These are phyloP conservation scores for Mylabris phalerata DNA, from an alignment of 1,140 invertebrate species.

Conservation along the genomic window DNA sequence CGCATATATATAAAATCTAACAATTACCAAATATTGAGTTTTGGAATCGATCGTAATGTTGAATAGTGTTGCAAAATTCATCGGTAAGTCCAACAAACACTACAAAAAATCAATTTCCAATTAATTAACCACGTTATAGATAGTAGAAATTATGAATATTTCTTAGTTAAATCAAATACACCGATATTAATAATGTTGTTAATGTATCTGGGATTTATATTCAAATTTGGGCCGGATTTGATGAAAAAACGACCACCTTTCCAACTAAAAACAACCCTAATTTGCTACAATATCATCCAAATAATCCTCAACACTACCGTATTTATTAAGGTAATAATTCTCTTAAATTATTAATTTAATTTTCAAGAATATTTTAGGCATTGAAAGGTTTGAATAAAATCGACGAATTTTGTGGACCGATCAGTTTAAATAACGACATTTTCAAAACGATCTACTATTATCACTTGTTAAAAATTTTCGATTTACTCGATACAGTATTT, in stretches of 20 bases:
- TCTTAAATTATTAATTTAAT: no score
- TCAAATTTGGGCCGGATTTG: background rate
- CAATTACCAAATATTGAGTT: background rate
- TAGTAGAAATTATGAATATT: no score
- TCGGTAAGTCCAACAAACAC: no score
- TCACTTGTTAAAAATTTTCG: background rate
- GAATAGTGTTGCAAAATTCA: no score
- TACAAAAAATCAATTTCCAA: no score
- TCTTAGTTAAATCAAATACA: no score
- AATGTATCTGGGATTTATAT: background rate
- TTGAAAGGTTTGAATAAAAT: no score
- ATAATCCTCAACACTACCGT: background rate
- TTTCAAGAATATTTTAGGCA: no score
- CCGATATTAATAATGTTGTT: no score
- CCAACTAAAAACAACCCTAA: background rate
- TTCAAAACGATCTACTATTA: background rate
- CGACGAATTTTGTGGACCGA: no score
- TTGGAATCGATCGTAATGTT: no score
- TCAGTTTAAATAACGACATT: background rate
- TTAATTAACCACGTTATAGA: no score
- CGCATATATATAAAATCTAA: background rate
- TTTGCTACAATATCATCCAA: background rate
- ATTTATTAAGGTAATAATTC: background rate
- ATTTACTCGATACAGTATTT: background rate
- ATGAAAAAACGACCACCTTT: constrained; percentile 1